Conservation (phyloP, 2,113 vertebrate species). For the Paratilapia polleni region DNA sequence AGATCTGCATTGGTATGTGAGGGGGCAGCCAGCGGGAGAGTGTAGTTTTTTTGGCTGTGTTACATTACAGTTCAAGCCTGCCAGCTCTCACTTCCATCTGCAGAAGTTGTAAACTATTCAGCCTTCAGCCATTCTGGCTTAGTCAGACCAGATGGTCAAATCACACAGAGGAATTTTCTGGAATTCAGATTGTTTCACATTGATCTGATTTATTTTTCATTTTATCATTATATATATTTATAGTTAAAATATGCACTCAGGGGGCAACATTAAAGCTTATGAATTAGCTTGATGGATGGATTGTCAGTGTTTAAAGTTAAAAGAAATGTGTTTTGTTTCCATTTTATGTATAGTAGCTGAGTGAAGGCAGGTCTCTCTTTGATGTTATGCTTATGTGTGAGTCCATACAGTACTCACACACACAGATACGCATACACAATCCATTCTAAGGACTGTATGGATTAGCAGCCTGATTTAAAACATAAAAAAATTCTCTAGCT, state of each 20-base stretch:
- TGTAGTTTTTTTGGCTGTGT: conserved; percentile 34
- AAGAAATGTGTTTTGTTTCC: conserved; percentile 23
- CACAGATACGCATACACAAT: background rate
- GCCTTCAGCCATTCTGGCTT: conserved; percentile 35
- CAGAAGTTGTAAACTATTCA: conserved; percentile 52
- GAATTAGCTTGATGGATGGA: conserved; percentile 2
- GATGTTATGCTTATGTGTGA: conserved; percentile 47
- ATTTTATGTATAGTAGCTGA: background rate
- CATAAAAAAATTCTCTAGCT: conserved; percentile 31
- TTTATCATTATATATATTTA: background rate
- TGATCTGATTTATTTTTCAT: conserved; percentile 22
- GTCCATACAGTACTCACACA: conserved; percentile 3
- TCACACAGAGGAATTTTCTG: conserved; percentile 4
- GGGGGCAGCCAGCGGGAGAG: conserved; percentile 6
- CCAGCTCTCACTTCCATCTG: conserved; percentile 57
- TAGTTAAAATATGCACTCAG: background rate
- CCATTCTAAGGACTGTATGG: background rate
- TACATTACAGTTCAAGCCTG: conserved; percentile 52
- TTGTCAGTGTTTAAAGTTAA: conserved; percentile 2
- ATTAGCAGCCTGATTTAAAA: conserved; percentile 41
- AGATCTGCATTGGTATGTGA: conserved; percentile 75
- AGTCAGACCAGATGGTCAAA: conserved; percentile 49
- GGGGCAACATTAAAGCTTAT: background rate
- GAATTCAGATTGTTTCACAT: conserved; percentile 31
- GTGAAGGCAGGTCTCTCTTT: conserved; percentile 49